phyloP scores from a whole-genome alignment of 1,140 invertebrate species.

The Hermetia illucens region DNA sequence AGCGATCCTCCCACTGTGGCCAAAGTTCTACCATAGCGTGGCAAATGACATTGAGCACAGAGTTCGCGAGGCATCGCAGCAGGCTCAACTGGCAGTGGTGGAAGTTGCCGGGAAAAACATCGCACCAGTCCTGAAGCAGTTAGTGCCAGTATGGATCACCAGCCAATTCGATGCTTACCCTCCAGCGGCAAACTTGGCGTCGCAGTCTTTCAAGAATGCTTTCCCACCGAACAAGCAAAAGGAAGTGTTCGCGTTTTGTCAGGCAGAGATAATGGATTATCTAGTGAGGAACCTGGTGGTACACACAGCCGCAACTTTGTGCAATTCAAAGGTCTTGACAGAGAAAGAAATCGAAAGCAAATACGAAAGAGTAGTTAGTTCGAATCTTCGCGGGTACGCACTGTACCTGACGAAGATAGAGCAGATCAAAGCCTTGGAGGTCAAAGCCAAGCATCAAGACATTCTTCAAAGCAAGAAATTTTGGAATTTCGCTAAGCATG shows the following conservation, averaged over 20 bases:
- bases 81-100: conserved; percentile 52
- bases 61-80: conserved; percentile 59
- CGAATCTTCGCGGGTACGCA: conserved; percentile 49
- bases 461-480: conserved; percentile 41
- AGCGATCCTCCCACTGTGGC: conserved; percentile 60
- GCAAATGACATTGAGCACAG: conserved; percentile 61
- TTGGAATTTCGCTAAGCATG: conserved; percentile 54
- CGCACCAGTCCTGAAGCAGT: conserved; percentile 59
- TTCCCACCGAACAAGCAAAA: conserved; percentile 55
- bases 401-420: conserved; percentile 40
- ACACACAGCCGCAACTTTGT: conserved; percentile 42
- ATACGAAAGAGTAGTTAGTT: conserved; percentile 50
- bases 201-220: conserved; percentile 49
- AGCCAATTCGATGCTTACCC: conserved; percentile 69
- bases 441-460: conserved; percentile 11
- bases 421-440: conserved; percentile 34
- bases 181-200: conserved; percentile 59
- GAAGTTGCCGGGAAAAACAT: conserved; percentile 53
- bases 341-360: conserved; percentile 58
- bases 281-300: conserved; percentile 53
- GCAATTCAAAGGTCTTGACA: conserved; percentile 23
- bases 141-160: conserved; percentile 62
- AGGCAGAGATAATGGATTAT: conserved; percentile 58
- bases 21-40: conserved; percentile 55
- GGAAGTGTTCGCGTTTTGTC: conserved; percentile 61